These are phyloP conservation scores for Natator depressus DNA, from an alignment of 2,113 vertebrate species.

Conservation along the genomic window DNA sequence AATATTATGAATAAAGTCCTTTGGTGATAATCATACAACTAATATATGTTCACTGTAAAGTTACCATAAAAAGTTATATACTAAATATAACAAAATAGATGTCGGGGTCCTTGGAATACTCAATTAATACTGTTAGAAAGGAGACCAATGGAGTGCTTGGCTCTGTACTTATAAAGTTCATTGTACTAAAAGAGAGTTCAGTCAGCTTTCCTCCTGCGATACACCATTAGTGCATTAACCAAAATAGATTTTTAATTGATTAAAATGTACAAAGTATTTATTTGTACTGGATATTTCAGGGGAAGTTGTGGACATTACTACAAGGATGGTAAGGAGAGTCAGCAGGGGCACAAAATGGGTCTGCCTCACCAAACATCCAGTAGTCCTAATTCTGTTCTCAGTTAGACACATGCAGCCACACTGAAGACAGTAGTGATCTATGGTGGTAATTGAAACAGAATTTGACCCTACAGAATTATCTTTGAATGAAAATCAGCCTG, in stretches of 20 bases:
- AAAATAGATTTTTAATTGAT: not conserved
- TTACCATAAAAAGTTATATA: not conserved
- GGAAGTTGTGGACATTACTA: not conserved
- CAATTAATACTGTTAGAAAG: not conserved
- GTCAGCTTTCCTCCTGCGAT: not conserved
- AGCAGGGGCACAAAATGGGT: not conserved
- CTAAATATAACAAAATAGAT: not conserved
- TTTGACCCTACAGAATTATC: not conserved
- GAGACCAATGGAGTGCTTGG: not conserved
- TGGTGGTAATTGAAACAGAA: slow-evolving; percentile 15
- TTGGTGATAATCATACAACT: not conserved
- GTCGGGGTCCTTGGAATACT: not conserved
- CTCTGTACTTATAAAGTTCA: not conserved
- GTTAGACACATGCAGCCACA: not conserved
- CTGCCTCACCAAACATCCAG: not conserved
- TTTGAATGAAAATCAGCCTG: not conserved
- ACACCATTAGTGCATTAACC: not conserved
- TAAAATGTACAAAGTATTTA: not conserved
- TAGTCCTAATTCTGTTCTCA: not conserved
- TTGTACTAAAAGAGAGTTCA: not conserved
- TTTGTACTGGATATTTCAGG: not conserved
- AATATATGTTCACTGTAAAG: not conserved
- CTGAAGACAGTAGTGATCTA: not conserved
- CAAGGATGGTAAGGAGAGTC: not conserved
- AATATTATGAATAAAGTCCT: not conserved